These are phyloP conservation scores for Decapterus maruadsi DNA, from an alignment of 2,797 vertebrate genomes.

Conservation along the genomic window DNA sequence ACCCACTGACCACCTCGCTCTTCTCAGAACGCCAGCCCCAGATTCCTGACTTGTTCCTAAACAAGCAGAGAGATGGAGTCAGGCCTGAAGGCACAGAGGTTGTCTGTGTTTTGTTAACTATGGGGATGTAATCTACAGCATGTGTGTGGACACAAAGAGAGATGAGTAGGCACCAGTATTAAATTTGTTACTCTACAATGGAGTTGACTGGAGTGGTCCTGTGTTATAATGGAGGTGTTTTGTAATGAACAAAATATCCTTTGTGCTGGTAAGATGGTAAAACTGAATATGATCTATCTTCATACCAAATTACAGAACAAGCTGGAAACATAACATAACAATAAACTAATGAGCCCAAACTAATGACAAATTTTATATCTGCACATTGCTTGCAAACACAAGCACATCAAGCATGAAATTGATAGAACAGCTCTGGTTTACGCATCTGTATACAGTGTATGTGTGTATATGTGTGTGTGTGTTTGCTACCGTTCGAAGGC, in stretches of 20 bases:
- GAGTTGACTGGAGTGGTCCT: too few relatives aligned
- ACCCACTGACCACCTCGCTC: conserved; percentile 93
- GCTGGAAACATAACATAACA: neutral
- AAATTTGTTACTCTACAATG: too few relatives aligned
- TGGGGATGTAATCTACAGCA: too few relatives aligned
- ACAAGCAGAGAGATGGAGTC: neutral
- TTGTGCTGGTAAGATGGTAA: too few relatives aligned
- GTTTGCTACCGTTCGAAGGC: conserved; percentile 93
- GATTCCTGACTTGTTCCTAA: conserved; percentile 96
- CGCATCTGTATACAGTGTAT: neutral
- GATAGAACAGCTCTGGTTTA: neutral
- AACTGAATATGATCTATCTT: too few relatives aligned
- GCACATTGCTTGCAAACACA: neutral
- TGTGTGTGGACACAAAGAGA: too few relatives aligned
- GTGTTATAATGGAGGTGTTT: too few relatives aligned
- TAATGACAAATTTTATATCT: neutral
- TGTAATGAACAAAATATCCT: too few relatives aligned
- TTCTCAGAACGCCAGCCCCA: conserved; percentile 99
- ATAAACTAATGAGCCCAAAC: neutral
- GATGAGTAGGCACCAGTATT: too few relatives aligned
- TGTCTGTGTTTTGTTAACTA: too few relatives aligned
- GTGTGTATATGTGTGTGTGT: too few relatives aligned
- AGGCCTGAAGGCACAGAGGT: neutral
- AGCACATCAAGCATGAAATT: neutral
- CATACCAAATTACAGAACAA: neutral